Evolutionary conservation across 2,113 vertebrate genomes (phyloP), one percentile per base, ranked within the genome.

Genomic region (Marmota monax): DNA sequence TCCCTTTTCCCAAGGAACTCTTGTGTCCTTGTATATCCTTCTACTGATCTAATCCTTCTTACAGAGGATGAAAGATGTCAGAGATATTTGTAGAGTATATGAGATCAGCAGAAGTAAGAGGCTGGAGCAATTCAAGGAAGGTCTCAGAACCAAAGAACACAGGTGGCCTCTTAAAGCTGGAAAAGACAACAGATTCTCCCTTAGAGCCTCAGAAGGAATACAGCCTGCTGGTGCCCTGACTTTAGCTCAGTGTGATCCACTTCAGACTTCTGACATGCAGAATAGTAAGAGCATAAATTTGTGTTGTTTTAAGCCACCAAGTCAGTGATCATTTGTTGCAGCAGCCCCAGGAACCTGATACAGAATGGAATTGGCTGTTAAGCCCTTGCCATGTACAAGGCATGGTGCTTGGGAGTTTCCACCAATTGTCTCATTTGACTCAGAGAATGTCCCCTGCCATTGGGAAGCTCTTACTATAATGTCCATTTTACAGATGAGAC

Each of bases 251-350:
- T 20, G 79, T 56, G 42, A 78, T 65, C 56, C 39, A 74, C 56
- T 78, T 88, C 74, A 74, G 87, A 56, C 56, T 79, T 95, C 65
- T 69, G 78, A 78, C 14, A 48, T 95, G 27, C 17, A 63, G 37
- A 86, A 91, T 48, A 70, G 78, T 72, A 84, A 92, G 53, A 45
- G 2, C 25, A 78, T 23, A 80, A 63, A 63, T 48, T 18, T 76
- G 8, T 69, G 25, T 70, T 79, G 51, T 48, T 90, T 88, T 18
- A 84, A 88, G 65, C 27, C 83, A 88, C n/a, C 63, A 92, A 65
- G 58, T 9, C 88, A 67, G 61, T 69, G 65, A 29, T 22, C 22
- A 82, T 80, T 89, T 48, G 25, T 37, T 48, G n/a, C 29, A 25
- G 14, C 29, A 65, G 22, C 70, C 56, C 27, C 51, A 78, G 74